Conservation (phyloP, 2,888 invertebrate genomes). For the Phortica okadai region DNA sequence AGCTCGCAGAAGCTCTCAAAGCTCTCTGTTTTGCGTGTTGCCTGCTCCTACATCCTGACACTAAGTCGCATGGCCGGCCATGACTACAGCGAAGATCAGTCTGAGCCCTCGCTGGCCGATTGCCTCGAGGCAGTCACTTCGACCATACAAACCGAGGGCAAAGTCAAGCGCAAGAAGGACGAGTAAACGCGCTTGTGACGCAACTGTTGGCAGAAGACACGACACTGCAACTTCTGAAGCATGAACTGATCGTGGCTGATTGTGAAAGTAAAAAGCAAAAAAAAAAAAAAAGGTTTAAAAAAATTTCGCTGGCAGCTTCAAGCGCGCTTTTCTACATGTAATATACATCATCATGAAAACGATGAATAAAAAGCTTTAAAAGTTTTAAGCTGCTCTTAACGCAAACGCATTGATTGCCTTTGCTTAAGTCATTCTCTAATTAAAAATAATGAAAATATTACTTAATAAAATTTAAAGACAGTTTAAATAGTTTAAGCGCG, state of each 20-base stretch:
- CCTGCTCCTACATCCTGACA: slow-evolving; percentile 94
- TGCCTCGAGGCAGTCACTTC: slow-evolving; percentile 93
- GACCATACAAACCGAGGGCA: slow-evolving; percentile 94
- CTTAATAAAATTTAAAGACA: background rate
- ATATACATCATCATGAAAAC: slow-evolving; percentile 15
- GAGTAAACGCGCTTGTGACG: slow-evolving; percentile 75
- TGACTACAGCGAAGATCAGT: slow-evolving; percentile 81
- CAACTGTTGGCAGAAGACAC: background rate
- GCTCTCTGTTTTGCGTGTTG: slow-evolving; percentile 92
- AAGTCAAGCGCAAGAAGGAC: slow-evolving; percentile 90
- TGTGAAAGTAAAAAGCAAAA: slow-evolving; percentile 29
- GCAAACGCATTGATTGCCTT: slow-evolving; percentile 10
- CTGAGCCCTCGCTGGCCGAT: slow-evolving; percentile 81
- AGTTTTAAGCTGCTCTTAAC: slow-evolving; percentile 50
- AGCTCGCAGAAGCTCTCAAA: slow-evolving; percentile 96
- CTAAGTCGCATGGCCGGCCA: slow-evolving; percentile 86
- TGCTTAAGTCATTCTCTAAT: slow-evolving; percentile 7
- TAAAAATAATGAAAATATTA: slow-evolving; percentile 4
- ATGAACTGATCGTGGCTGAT: slow-evolving; percentile 8
- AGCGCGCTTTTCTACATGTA: slow-evolving; percentile 6
- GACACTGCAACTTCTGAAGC: background rate
- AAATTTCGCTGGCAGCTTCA: background rate
- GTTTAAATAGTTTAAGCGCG: background rate
- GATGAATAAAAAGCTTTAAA: slow-evolving; percentile 55
- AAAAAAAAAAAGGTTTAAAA: background rate